Conservation (phyloP, 2,113 vertebrate genomes). For the Embiotoca jacksoni region DNA sequence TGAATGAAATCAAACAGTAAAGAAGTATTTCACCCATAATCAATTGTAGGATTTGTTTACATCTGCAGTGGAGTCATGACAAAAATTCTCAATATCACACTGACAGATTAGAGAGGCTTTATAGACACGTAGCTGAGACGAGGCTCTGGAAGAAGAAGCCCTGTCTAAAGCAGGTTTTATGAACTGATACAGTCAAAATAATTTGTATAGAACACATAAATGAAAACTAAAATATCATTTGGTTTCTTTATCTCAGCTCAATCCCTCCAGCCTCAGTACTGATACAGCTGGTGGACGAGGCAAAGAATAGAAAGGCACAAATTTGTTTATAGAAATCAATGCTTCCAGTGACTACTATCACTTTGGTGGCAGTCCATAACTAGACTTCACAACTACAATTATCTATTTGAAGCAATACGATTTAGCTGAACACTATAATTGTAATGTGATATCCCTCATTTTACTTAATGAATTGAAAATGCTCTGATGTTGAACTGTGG, state of each 20-base stretch:
- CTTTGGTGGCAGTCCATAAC: background rate
- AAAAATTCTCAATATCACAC: background rate
- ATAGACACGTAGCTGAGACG: too few species aligned
- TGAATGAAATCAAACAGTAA: constrained; percentile 47
- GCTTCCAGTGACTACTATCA: too few species aligned
- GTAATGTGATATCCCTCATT: background rate
- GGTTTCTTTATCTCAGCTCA: background rate
- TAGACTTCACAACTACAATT: background rate
- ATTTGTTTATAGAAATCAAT: background rate
- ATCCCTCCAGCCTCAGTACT: background rate
- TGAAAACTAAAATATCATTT: background rate
- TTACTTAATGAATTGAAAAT: background rate
- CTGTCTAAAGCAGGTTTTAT: too few species aligned
- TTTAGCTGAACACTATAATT: background rate
- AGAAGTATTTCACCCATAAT: constrained; percentile 54
- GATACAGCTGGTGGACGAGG: background rate
- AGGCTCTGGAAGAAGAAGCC: too few species aligned
- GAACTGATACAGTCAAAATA: too few species aligned
- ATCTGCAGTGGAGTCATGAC: background rate
- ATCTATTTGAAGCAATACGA: background rate
- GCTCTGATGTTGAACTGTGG: background rate
- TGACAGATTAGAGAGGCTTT: background rate
- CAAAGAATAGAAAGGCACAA: background rate
- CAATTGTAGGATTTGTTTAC: background rate
- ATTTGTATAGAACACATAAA: background rate